Evolutionary conservation across 2,113 vertebrate genomes (phyloP), one percentile per base, ranked within the genome.

Genomic region (Pelecanoides urinatrix): DNA sequence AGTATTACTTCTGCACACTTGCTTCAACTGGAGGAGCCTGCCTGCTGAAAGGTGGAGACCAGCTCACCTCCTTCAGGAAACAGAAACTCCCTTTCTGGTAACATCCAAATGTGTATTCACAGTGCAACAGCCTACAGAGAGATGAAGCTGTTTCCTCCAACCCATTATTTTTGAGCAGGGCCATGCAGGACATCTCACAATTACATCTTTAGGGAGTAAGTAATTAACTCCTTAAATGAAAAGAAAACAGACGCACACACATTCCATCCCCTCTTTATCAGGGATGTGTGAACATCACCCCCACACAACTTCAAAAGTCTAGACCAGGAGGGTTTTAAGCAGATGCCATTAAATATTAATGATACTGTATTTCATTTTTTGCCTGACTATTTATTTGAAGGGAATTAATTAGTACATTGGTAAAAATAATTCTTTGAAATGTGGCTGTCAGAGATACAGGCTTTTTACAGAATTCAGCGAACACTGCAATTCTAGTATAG

Each of bases 331-430:
- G 23, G 32, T 74, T 94, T 73, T 45, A 79, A 76, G 88, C 63
- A 92, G 66, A 85, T 92, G 32, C 29, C 62, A 88, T 91, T 85
- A 96, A 97, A 75, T 75, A 86, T 92, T 96, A 71, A 94, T 83
- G 74, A 5, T 45, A 55, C 12, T 26, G 27, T 30, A n/a, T 20
- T 63, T 71, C 19, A 40, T 44, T 68, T 81, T 73, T 74, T 86
- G 44, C 50, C 20, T 65, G 29, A 49, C 45, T 94, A 71, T 68
- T 86, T 91, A 86, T 52, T 75, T 81, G 75, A 88, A 94, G 40
- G 59, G 42, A 90, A 96, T 94, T 95, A 94, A 97, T 96, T 79
- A 76, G 65, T 62, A 61, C 7, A 90, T 50, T 56, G 63, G 61
- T 81, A 83, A 81, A 92, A 90, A 63, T 61, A 77, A 90, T 62